Conservation (phyloP, 1,140 invertebrate genomes). For the Cyclargus thomasi region DNA sequence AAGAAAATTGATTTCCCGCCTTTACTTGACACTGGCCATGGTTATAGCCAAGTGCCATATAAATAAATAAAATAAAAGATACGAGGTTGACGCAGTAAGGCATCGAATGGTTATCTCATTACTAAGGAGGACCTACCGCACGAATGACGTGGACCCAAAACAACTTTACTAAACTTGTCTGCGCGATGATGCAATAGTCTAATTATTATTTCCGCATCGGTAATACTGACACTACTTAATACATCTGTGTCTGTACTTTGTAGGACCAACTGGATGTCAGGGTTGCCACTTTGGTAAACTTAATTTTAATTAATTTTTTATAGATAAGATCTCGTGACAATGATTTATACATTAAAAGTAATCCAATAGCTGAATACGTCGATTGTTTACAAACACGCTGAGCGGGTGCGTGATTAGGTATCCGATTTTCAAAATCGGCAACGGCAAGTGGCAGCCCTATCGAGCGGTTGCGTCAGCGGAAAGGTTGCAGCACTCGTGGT, state of each 20-base stretch:
- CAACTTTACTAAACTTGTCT: conserved; percentile 31
- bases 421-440: no score
- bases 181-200: conserved; percentile 48
- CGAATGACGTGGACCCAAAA: conserved; percentile 23
- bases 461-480: conserved; percentile 53
- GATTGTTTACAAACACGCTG: no score
- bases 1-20: no score
- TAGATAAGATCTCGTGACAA: no score
- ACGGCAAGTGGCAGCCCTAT: neutral
- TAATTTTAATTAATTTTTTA: no score
- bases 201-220: conserved; percentile 59
- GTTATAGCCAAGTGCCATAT: no score
- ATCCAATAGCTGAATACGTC: no score
- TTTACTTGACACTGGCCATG: no score
- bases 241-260: conserved; percentile 24
- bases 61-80: no score
- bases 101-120: neutral
- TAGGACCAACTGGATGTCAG: conserved; percentile 41
- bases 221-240: conserved; percentile 54
- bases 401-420: no score
- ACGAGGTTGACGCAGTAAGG: no score
- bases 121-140: neutral
- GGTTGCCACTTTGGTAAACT: neutral
- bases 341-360: no score
- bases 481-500: conserved; percentile 58